Conservation (phyloP, 2,888 invertebrate species). For the Lycocerus yunnanus region DNA sequence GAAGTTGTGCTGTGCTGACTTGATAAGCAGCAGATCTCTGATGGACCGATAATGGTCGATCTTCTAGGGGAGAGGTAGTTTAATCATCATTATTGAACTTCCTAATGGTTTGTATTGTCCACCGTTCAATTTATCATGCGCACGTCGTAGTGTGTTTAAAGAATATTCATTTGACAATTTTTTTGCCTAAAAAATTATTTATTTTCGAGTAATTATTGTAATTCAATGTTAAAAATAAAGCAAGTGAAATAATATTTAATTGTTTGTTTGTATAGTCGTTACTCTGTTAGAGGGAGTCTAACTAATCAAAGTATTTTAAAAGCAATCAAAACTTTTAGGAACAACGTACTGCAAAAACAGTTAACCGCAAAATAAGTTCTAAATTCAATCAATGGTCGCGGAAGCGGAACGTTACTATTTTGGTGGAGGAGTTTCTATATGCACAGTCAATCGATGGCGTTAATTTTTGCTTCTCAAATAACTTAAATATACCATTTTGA, state of each 20-base stretch:
- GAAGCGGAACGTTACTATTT: conserved; percentile 29
- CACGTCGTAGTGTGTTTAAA: conserved; percentile 50
- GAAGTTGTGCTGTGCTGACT: conserved; percentile 29
- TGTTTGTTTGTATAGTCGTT: conserved; percentile 3
- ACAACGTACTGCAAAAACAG: conserved; percentile 31
- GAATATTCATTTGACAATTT: conserved; percentile 32
- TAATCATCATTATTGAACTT: conserved; percentile 57
- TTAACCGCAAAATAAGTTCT: conserved; percentile 34
- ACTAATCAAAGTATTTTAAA: conserved; percentile 31
- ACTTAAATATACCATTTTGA: neutral
- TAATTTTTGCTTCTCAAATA: neutral
- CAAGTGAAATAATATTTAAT: neutral
- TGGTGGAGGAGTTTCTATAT: conserved; percentile 17
- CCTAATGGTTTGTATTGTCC: conserved; percentile 56
- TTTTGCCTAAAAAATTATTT: conserved; percentile 30
- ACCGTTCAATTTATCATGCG: conserved; percentile 52
- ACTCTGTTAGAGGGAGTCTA: conserved; percentile 14
- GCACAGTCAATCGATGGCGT: conserved; percentile 9
- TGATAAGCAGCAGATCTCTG: conserved; percentile 35
- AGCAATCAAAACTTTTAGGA: conserved; percentile 33
- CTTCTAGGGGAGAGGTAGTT: conserved; percentile 52
- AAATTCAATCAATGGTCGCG: conserved; percentile 33
- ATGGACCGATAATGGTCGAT: conserved; percentile 50
- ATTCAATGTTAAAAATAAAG: neutral
- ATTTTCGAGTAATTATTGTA: neutral